Evolutionary conservation across 1,140 invertebrate genomes (phyloP).

Genomic region (Saccostrea glomerata): DNA sequence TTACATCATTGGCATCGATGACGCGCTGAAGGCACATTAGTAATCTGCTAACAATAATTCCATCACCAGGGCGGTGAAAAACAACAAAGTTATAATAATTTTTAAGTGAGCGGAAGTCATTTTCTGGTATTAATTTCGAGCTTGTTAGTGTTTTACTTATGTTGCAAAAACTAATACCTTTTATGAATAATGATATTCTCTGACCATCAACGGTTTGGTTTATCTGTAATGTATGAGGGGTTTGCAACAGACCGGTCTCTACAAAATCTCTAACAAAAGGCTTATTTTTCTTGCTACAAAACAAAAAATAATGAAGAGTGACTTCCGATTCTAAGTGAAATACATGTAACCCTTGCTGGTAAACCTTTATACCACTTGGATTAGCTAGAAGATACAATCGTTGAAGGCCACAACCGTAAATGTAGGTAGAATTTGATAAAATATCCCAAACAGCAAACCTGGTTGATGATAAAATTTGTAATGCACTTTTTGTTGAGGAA

Average conservation of each 20-base stretch:
- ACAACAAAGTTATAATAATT: background rate
- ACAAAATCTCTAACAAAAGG: background rate
- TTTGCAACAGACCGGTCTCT: background rate
- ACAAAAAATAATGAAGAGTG: background rate
- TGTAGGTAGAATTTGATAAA: background rate
- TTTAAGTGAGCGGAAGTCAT: background rate
- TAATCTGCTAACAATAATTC: background rate
- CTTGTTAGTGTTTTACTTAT: background rate
- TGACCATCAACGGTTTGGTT: background rate
- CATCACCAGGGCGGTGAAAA: background rate
- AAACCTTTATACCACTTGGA: background rate
- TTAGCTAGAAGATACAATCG: background rate
- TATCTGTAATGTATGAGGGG: background rate
- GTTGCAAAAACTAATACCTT: background rate
- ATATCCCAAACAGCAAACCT: background rate
- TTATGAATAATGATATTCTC: background rate
- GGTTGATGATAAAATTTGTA: background rate
- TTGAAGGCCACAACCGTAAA: background rate
- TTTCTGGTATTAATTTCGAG: background rate
- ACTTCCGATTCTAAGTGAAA: background rate
- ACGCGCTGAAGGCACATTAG: background rate
- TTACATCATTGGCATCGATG: background rate
- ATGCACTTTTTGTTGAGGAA: background rate
- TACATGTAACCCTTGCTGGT: background rate
- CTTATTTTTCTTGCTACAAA: background rate